Evolutionary conservation across 2,797 vertebrate species (phyloP).

Genomic region (Xyrichtys novacula): DNA sequence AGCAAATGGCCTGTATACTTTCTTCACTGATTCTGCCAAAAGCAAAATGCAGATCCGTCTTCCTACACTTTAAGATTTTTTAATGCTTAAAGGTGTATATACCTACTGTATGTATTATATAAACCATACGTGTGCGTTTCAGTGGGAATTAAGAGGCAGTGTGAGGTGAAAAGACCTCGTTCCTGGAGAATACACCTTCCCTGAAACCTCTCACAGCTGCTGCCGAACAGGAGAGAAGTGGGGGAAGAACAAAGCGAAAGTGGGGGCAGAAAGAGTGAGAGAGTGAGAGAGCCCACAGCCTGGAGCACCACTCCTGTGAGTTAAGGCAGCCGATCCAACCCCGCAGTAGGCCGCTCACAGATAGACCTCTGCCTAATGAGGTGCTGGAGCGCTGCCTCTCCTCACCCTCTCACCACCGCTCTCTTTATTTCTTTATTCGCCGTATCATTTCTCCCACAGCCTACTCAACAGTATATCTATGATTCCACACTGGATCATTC

Average conservation of each 20-base stretch:
- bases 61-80: conserved; percentile 11
- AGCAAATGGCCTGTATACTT: too few species aligned
- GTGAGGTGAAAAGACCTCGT: conserved; percentile 52
- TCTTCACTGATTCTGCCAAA: not conserved
- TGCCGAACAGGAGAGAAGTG: conserved; percentile 43
- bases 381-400: conserved; percentile 61
- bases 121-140: not conserved
- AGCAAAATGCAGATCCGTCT: not conserved
- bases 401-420: conserved; percentile 60
- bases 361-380: conserved; percentile 76
- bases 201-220: conserved; percentile 46
- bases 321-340: conserved; percentile 58
- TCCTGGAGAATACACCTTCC: conserved; percentile 50
- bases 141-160: conserved; percentile 23
- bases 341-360: conserved; percentile 58
- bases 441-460: conserved; percentile 60
- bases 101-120: not conserved
- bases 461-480: conserved; percentile 59
- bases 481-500: conserved; percentile 50
- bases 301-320: conserved; percentile 65
- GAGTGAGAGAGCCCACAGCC: conserved; percentile 53
- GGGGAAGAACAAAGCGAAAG: conserved; percentile 62
- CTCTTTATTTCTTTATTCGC: conserved; percentile 64
- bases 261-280: conserved; percentile 39
- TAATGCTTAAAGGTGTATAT: not conserved